Conservation (phyloP, 2,797 vertebrate genomes). For the Epinephelus malabaricus region DNA sequence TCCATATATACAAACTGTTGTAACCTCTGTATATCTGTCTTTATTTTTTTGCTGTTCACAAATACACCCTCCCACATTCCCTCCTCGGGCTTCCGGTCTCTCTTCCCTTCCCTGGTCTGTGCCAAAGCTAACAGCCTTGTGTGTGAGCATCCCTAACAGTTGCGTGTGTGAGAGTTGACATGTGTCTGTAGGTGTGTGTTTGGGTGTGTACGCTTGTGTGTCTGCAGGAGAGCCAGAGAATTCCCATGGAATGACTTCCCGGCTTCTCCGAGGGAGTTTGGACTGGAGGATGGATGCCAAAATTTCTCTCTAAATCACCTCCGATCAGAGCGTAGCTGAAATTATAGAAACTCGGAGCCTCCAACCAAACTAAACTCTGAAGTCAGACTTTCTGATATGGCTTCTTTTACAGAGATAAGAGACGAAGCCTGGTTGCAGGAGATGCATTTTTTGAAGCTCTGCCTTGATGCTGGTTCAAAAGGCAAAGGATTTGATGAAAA, state of each 20-base stretch:
- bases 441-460: neutral
- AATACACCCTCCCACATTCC: slow-evolving; percentile 71
- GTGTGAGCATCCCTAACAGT: slow-evolving; percentile 49
- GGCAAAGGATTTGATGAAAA: slow-evolving; percentile 64
- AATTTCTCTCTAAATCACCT: slow-evolving; percentile 24
- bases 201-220: slow-evolving; percentile 49
- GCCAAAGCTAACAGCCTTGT: slow-evolving; percentile 68
- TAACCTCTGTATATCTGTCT: slow-evolving; percentile 60
- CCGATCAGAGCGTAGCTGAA: slow-evolving; percentile 15
- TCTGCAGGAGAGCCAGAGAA: slow-evolving; percentile 66
- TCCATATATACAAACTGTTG: slow-evolving; percentile 54
- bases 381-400: slow-evolving; percentile 19
- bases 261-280: slow-evolving; percentile 48
- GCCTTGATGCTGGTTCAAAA: slow-evolving; percentile 39
- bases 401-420: no score
- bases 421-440: no score
- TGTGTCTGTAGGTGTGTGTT: slow-evolving; percentile 55
- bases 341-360: slow-evolving; percentile 1
- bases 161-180: slow-evolving; percentile 24
- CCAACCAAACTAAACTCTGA: slow-evolving; percentile 1
- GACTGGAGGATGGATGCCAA: slow-evolving; percentile 48
- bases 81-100: slow-evolving; percentile 57
- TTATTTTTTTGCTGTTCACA: slow-evolving; percentile 57
- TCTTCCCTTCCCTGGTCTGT: slow-evolving; percentile 55
- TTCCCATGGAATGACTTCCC: slow-evolving; percentile 66